Evolutionary conservation across 2,113 vertebrate genomes (phyloP).

Genomic region (Chloropsis hardwickii): DNA sequence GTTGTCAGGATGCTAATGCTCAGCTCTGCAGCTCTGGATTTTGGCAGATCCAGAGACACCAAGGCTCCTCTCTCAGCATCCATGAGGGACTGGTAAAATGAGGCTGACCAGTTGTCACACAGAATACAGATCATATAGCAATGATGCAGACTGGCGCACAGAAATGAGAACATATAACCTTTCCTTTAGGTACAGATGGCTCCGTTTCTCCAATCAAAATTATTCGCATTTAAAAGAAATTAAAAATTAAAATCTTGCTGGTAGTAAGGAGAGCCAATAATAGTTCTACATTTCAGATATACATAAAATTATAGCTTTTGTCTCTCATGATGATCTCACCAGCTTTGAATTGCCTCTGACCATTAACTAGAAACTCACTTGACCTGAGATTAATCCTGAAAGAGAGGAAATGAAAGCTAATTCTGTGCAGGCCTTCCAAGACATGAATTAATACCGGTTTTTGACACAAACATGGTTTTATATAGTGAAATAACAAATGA

Average conservation of each 20-base stretch:
- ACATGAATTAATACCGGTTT: conserved; percentile 30
- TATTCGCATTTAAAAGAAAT: neutral
- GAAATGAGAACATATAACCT: neutral
- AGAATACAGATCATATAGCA: rapidly evolving
- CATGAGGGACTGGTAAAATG: neutral
- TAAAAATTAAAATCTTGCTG: neutral
- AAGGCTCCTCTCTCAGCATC: neutral
- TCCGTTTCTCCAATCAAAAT: neutral
- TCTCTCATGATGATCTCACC: neutral
- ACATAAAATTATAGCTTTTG: neutral
- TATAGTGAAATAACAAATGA: conserved; percentile 6
- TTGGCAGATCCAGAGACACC: neutral
- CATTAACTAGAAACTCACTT: conserved; percentile 40
- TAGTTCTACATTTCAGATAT: neutral
- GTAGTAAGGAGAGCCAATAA: neutral
- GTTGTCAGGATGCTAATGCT: neutral
- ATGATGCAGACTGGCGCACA: neutral
- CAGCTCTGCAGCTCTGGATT: neutral
- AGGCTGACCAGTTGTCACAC: neutral
- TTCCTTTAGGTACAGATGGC: neutral
- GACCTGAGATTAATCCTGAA: conserved; percentile 39
- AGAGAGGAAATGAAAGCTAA: conserved; percentile 43
- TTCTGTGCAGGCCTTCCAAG: neutral
- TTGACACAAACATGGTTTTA: conserved; percentile 8
- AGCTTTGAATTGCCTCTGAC: conserved; percentile 15